Conservation (phyloP, 2,113 vertebrate genomes). For the Megalops atlanticus region DNA sequence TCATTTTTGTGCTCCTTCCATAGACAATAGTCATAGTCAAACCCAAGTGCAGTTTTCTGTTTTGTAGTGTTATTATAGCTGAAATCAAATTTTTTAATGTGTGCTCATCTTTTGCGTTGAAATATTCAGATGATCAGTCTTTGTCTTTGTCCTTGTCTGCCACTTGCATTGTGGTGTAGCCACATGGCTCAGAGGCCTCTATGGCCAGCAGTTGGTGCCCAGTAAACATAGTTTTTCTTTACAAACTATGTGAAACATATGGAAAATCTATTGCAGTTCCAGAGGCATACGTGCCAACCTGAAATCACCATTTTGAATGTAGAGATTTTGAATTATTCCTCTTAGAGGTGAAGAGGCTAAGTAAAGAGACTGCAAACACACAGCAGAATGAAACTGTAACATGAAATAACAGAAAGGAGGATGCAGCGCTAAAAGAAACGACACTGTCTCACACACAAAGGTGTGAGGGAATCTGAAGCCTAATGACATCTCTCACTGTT, state of each 20-base stretch:
- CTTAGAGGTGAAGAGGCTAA: neutral
- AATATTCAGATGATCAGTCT: neutral
- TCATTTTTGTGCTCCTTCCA: conserved; percentile 1
- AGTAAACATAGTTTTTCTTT: neutral
- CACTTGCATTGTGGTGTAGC: neutral
- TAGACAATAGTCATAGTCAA: conserved; percentile 13
- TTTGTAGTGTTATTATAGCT: conserved; percentile 13
- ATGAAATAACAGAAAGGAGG: neutral
- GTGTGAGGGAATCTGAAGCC: conserved; percentile 13
- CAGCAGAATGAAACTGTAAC: neutral
- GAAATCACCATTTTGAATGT: conserved; percentile 12
- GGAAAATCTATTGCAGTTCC: neutral
- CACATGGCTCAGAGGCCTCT: neutral
- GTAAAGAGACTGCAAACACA: neutral
- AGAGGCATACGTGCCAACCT: conserved; percentile 7
- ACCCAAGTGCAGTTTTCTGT: neutral
- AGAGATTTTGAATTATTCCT: conserved; percentile 8
- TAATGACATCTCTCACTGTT: conserved; percentile 11
- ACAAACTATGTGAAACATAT: neutral
- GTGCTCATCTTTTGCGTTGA: neutral
- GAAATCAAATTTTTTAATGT: neutral
- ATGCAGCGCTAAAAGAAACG: neutral
- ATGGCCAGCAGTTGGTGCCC: neutral
- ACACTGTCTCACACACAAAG: neutral
- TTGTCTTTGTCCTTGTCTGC: neutral